phyloP scores from a whole-genome alignment of 2,113 vertebrate genomes.

The Edolisoma coerulescens region DNA sequence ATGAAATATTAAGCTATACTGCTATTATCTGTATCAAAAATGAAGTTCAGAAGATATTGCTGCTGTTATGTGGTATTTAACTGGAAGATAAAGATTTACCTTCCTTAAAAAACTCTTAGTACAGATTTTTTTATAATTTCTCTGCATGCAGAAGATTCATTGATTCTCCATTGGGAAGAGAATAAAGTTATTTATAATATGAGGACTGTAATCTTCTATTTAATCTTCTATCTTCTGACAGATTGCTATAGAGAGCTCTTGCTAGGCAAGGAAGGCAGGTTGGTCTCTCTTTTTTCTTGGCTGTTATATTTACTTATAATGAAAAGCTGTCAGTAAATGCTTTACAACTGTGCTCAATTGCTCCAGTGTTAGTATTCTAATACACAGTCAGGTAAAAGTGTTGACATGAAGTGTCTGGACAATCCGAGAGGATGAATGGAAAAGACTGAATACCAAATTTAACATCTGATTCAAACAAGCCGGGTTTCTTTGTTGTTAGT shows the following conservation, averaged over 20 bases:
- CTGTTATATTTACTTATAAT: not conserved
- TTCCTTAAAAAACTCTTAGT: not conserved
- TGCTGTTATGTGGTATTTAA: not conserved
- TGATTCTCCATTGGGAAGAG: not conserved
- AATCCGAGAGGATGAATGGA: not conserved
- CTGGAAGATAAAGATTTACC: not conserved
- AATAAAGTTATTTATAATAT: not conserved
- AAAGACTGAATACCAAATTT: not conserved
- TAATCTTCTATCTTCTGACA: not conserved
- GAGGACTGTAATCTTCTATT: not conserved
- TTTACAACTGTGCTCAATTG: not conserved
- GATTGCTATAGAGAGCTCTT: not conserved
- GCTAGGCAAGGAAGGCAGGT: not conserved
- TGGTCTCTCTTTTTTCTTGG: not conserved
- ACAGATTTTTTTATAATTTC: not conserved
- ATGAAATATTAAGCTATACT: not conserved
- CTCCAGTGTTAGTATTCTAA: not conserved
- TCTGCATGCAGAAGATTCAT: not conserved
- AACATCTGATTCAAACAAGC: not conserved
- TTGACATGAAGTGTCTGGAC: not conserved
- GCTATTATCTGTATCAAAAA: not conserved
- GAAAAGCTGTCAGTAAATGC: not conserved
- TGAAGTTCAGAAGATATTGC: not conserved
- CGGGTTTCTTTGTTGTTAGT: fast-evolving
- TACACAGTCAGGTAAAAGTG: not conserved